phyloP scores from a whole-genome alignment of 1,140 invertebrate species.

The Holcopasites calliopsidis region DNA sequence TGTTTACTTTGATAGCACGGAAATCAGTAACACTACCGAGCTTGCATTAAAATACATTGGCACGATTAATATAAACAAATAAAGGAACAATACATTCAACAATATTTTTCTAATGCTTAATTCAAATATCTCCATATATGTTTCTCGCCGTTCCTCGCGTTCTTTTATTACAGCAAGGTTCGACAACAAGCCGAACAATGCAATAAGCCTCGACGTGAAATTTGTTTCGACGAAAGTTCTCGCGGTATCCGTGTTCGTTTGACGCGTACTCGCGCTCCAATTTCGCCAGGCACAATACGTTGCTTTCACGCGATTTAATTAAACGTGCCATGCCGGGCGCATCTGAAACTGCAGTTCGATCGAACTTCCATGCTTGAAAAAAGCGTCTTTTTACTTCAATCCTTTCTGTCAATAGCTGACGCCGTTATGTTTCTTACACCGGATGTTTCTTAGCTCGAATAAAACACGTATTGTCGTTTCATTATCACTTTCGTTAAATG shows the following conservation, averaged over 20 bases:
- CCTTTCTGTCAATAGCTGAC: background rate
- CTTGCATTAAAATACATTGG: too few species aligned
- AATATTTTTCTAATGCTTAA: too few species aligned
- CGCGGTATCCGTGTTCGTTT: slow-evolving; percentile 10
- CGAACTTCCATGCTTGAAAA: slow-evolving; percentile 33
- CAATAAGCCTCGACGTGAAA: slow-evolving; percentile 29
- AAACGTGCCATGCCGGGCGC: slow-evolving; percentile 40
- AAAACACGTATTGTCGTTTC: background rate
- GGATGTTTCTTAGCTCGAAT: background rate
- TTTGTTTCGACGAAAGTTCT: slow-evolving; percentile 44
- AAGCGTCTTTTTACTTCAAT: slow-evolving; percentile 33
- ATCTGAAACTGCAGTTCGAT: slow-evolving; percentile 40
- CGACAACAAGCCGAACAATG: background rate
- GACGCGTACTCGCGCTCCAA: slow-evolving; percentile 12
- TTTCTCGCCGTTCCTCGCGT: too few species aligned
- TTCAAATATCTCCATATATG: too few species aligned
- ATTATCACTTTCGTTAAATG: background rate
- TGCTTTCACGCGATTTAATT: slow-evolving; percentile 49
- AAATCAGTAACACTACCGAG: too few species aligned
- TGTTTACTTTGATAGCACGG: too few species aligned
- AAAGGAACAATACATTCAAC: too few species aligned
- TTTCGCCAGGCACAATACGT: slow-evolving; percentile 31
- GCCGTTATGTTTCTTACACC: too few species aligned
- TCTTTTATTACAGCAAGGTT: background rate
- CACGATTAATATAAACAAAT: too few species aligned